Conservation (phyloP, 1,140 invertebrate genomes). For the Pogonomyrmex californicus region DNA sequence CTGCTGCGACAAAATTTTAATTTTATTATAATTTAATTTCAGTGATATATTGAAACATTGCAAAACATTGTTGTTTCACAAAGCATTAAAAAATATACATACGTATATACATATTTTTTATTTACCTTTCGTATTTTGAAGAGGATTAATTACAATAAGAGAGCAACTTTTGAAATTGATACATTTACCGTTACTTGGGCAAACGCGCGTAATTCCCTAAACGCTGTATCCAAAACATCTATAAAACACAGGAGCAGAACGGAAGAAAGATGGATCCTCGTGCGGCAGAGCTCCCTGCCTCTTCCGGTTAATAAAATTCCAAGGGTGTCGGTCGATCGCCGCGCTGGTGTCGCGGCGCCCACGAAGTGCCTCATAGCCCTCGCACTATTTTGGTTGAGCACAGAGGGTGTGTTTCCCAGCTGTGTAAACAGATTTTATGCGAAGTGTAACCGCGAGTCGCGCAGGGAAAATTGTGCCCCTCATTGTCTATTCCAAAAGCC, state of each 20-base stretch:
- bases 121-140: neutral
- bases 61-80: neutral
- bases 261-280: conserved; percentile 38
- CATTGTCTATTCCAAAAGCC: conserved; percentile 70
- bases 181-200: conserved; percentile 15
- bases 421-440: conserved; percentile 79
- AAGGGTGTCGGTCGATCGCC: conserved; percentile 55
- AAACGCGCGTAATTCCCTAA: neutral
- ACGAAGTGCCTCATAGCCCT: conserved; percentile 51
- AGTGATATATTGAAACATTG: neutral
- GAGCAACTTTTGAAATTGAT: neutral
- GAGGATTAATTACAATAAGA: neutral
- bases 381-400: conserved; percentile 49
- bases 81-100: neutral
- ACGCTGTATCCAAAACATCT: conserved; percentile 26
- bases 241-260: conserved; percentile 11
- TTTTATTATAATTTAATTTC: neutral
- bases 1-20: neutral
- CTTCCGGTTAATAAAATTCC: conserved; percentile 82
- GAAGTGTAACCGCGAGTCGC: conserved; percentile 64
- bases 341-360: conserved; percentile 40
- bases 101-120: neutral
- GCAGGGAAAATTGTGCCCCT: conserved; percentile 47
- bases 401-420: conserved; percentile 65
- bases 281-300: neutral